These are phyloP conservation scores for Pelvicachromis taeniatus DNA, from an alignment of 2,113 vertebrate species.

Conservation along the genomic window DNA sequence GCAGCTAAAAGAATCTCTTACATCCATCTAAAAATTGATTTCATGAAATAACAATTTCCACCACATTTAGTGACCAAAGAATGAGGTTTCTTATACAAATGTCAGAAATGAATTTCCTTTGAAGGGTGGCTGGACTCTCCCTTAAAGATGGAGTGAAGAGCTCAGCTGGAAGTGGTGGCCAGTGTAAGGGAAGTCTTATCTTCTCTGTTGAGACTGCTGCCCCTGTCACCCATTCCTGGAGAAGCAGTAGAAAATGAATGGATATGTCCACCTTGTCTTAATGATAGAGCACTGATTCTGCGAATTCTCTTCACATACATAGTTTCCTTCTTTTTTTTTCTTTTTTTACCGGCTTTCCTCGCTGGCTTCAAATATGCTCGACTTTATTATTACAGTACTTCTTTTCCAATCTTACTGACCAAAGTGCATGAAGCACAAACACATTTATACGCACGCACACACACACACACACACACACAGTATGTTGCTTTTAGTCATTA, in stretches of 20 bases:
- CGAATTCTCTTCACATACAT: neutral
- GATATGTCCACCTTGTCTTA: neutral
- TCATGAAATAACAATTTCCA: neutral
- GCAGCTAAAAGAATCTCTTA: neutral
- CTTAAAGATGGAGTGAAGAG: neutral
- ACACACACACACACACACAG: no score
- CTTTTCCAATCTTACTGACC: no score
- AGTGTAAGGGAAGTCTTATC: neutral
- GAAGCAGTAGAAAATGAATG: neutral
- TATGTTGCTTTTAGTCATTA: no score
- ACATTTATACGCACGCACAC: no score
- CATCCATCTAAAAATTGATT: neutral
- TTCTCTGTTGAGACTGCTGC: neutral
- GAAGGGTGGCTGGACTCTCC: neutral
- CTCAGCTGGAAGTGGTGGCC: neutral
- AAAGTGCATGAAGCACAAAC: no score
- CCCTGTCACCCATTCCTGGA: rapidly evolving
- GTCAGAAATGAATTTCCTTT: neutral
- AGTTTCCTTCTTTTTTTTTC: neutral
- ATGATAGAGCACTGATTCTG: neutral
- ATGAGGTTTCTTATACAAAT: neutral
- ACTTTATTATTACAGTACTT: no score
- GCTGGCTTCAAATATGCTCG: no score
- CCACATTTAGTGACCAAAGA: neutral
- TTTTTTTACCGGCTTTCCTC: rapidly evolving